These are phyloP conservation scores for Scaptomyza polygonia DNA, from an alignment of 2,888 invertebrate genomes.

Conservation along the genomic window DNA sequence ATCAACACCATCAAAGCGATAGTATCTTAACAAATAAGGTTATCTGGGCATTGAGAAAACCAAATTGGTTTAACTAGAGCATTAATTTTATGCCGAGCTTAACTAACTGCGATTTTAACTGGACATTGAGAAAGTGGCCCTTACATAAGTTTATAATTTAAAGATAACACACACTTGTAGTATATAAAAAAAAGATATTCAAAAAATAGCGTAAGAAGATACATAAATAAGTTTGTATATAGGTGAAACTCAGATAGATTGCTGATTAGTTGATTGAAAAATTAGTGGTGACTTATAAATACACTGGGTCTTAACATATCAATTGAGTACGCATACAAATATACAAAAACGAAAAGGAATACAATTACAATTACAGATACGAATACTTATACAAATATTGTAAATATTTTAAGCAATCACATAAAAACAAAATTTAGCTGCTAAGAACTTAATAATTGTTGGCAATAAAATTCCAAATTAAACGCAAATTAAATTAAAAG, in stretches of 20 bases:
- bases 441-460: slow-evolving; percentile 52
- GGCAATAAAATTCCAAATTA: slow-evolving; percentile 60
- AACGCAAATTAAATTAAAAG: slow-evolving; percentile 52
- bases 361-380: slow-evolving; percentile 18
- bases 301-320: slow-evolving; percentile 34
- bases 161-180: background rate
- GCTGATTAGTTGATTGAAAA: slow-evolving; percentile 21
- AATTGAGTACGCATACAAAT: slow-evolving; percentile 44
- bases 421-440: slow-evolving; percentile 39
- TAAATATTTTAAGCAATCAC: slow-evolving; percentile 49
- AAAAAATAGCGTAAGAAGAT: slow-evolving; percentile 40
- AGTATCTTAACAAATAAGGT: too few species aligned
- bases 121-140: too few species aligned
- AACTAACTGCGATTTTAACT: too few species aligned
- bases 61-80: too few species aligned
- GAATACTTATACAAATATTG: slow-evolving; percentile 36
- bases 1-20: too few species aligned
- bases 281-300: slow-evolving; percentile 22
- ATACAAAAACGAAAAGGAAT: slow-evolving; percentile 36
- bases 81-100: too few species aligned
- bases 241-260: slow-evolving; percentile 19
- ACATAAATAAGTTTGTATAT: slow-evolving; percentile 16
- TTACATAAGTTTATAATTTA: too few species aligned
- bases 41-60: too few species aligned
- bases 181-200: slow-evolving; percentile 34